Base-by-base conservation (phyloP, 2,888 invertebrate species). In the Perithous albicinctus region DNA sequence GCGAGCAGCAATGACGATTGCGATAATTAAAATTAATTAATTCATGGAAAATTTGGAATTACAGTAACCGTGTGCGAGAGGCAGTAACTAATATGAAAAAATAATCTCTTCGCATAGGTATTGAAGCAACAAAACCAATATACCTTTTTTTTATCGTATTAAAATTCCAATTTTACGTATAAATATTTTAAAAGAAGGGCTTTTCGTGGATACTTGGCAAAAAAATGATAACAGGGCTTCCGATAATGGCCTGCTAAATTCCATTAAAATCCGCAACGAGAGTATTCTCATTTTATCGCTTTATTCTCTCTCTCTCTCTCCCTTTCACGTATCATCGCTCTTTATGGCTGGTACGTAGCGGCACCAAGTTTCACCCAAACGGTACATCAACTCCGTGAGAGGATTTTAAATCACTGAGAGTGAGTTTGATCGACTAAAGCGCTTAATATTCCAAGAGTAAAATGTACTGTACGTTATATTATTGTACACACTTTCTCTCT, bases 211-310 rank as follows among this genome's bases (percentile, higher is more conserved):
- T 61, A n/a, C 32, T 43, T 46, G 73, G 46, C 61, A 56, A 15
- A n/a, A n/a, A n/a, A 10, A 59, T 56, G 66, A 73, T 67, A 56
- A 54, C 32, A 64, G 48, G n/a, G 20, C 59, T 54, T 66, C 23
- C 72, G 61, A 75, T 78, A 75, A 78, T 78, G 51, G 75, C 26
- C 59, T 75, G 59, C 78, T 70, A 59, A 78, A 78, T 70, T 82
- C 64, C 41, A 82, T 82, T 78, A 51, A 59, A 78, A 75, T 51
- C 20, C 48, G 32, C 61, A 15, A 6, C 18, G 54, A 23, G 38
- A 18, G 18, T 59, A 51, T 43, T 56, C 35, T 29, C 79, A 35
- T 32, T 51, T 32, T 32, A 41, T n/a, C 72, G 5, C 38, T 41
- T 10, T n/a, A n/a, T n/a, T 48, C 18, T 51, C 26, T 23, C 29